Base-by-base conservation (phyloP, 2,797 vertebrate species). In the Antennarius maculatus region DNA sequence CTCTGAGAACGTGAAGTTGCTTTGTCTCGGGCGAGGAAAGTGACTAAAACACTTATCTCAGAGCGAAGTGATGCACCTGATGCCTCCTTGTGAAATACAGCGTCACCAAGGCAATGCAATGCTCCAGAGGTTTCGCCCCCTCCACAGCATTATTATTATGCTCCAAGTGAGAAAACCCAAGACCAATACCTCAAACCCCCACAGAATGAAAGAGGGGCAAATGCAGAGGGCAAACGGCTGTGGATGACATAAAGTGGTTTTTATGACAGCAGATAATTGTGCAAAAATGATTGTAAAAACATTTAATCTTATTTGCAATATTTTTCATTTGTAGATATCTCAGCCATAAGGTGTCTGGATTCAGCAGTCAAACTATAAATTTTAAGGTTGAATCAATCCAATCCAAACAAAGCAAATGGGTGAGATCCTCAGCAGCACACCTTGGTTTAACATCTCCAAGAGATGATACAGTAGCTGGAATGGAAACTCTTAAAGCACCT, bases 61-160 rank as follows among this genome's bases (percentile, higher is more conserved):
- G 76, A 69, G 73, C 2, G 4, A 46, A 63, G 66, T 13, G 9
- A 48, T 66, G 80, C 83, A 89, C 82, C 86, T 84, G 89, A 85
- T 71, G 77, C 71, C 76, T 76, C 71, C 15, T 42, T 59, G 56
- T 28, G 56, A 75, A 54, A 39, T 1, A 13, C 52, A 2, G 63
- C 75, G 69, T 17, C 59, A 53, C 67, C 66, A 58, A 72, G 43
- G 57, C 57, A 16, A 42, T 4, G 65, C 1, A 53, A 64, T 0
- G 68, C 73, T 80, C 66, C 16, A 5, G 31, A 76, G 63, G 73
- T 48, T 63, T 60, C 29, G 9, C 27, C 16, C 14, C 41, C 13
- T 48, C 27, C 46, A 18, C 34, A 29, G 13, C 54, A 18, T 18
- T 59, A 51, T 42, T 69, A 45, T 41, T 61, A 39, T 54, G 57